These are phyloP conservation scores for Pungitius pungitius DNA, from an alignment of 2,113 vertebrate genomes.

Conservation along the genomic window DNA sequence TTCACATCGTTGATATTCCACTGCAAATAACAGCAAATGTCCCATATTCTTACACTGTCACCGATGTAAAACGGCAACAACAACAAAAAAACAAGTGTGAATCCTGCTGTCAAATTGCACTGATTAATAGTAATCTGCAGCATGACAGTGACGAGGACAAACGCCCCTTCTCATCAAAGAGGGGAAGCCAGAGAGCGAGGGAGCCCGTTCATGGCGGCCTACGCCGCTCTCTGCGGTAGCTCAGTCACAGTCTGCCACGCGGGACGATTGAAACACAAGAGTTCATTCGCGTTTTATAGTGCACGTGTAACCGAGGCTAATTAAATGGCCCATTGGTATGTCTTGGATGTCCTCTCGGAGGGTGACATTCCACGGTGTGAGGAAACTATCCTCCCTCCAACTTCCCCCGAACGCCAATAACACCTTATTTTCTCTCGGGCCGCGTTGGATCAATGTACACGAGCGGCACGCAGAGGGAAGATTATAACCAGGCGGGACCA, in stretches of 20 bases:
- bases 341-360: conserved; percentile 17
- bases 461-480: too few relatives aligned
- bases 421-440: too few relatives aligned
- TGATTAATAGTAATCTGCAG: neutral
- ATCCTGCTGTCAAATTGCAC: neutral
- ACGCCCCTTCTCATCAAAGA: neutral
- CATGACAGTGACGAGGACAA: neutral
- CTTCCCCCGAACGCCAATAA: conserved; percentile 78
- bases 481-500: too few relatives aligned
- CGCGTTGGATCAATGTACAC: too few relatives aligned
- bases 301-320: conserved; percentile 4
- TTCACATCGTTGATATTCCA: neutral
- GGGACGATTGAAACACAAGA: conserved; percentile 6
- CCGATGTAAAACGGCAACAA: neutral
- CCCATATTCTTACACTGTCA: neutral
- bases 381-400: conserved; percentile 69
- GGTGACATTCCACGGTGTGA: conserved; percentile 49
- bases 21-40: conserved; percentile 1
- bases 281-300: conserved; percentile 13
- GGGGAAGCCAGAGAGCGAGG: neutral
- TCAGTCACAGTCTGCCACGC: conserved; percentile 13
- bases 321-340: conserved; percentile 17
- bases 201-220: conserved; percentile 8
- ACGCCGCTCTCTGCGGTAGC: neutral
- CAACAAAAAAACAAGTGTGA: neutral